Evolutionary conservation across 2,113 vertebrate genomes (phyloP).

Genomic region (Cinclus mexicanus): DNA sequence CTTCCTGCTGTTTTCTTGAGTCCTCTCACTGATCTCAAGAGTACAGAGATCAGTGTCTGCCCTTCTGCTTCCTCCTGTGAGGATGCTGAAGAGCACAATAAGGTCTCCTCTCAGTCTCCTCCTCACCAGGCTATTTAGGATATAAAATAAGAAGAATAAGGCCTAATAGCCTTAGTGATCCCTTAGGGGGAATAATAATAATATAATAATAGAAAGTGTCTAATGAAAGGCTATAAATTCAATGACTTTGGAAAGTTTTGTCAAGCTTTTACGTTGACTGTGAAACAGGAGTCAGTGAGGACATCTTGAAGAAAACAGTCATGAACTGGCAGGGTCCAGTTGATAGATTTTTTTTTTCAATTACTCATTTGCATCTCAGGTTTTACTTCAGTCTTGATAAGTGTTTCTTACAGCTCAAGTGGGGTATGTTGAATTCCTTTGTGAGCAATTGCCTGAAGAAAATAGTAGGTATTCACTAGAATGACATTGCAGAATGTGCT

Average conservation of each 20-base stretch:
- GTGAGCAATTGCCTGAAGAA: neutral
- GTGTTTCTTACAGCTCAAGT: neutral
- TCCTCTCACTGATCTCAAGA: neutral
- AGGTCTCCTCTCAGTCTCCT: neutral
- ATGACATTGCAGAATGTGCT: neutral
- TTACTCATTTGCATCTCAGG: neutral
- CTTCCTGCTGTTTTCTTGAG: neutral
- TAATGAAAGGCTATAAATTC: neutral
- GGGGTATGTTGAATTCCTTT: neutral
- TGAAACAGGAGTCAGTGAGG: neutral
- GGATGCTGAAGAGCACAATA: neutral
- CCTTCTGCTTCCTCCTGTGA: accelerated
- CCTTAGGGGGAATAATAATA: accelerated
- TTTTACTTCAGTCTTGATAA: neutral
- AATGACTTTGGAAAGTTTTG: neutral
- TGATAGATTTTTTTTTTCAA: slow-evolving; percentile 1
- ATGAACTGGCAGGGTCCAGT: neutral
- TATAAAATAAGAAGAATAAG: neutral
- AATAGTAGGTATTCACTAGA: neutral
- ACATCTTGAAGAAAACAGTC: neutral
- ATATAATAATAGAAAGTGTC: neutral
- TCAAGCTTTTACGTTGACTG: neutral
- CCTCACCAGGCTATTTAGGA: neutral
- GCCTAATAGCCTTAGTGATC: neutral
- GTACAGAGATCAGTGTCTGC: neutral